Evolutionary conservation across 2,888 invertebrate species (phyloP).

Genomic region (Schizotus pectinicornis): DNA sequence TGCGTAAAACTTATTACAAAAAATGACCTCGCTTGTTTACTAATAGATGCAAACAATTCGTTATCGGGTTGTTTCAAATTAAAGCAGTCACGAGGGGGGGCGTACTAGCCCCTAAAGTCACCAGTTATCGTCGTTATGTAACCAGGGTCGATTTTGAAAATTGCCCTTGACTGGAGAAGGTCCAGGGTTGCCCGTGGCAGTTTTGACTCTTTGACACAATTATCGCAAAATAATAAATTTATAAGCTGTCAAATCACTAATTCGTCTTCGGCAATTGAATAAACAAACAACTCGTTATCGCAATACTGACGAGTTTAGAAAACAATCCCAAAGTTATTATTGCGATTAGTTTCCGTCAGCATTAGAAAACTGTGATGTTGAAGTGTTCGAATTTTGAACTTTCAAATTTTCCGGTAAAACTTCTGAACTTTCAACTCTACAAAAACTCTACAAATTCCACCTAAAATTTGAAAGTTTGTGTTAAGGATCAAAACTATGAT

Average conservation of each 20-base stretch:
- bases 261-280: neutral
- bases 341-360: too few species aligned
- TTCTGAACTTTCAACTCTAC: too few species aligned
- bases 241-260: slow-evolving; percentile 1
- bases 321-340: too few species aligned
- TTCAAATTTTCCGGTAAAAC: too few species aligned
- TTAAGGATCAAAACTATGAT: too few species aligned
- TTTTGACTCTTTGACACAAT: neutral
- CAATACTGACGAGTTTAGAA: neutral
- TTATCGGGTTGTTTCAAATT: slow-evolving; percentile 8
- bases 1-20: slow-evolving; percentile 26
- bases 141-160: neutral
- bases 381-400: too few species aligned
- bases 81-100: slow-evolving; percentile 2
- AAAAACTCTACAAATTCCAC: too few species aligned
- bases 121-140: neutral
- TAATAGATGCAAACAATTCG: slow-evolving; percentile 11
- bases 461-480: too few species aligned
- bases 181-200: neutral
- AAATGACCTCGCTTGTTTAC: slow-evolving; percentile 21
- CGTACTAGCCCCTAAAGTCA: neutral
- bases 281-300: neutral
- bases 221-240: neutral
- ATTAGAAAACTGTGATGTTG: too few species aligned
- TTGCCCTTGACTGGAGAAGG: neutral